Base-by-base conservation (phyloP, 64 coral and sea anemone species). In the Montipora sp. region DNA sequence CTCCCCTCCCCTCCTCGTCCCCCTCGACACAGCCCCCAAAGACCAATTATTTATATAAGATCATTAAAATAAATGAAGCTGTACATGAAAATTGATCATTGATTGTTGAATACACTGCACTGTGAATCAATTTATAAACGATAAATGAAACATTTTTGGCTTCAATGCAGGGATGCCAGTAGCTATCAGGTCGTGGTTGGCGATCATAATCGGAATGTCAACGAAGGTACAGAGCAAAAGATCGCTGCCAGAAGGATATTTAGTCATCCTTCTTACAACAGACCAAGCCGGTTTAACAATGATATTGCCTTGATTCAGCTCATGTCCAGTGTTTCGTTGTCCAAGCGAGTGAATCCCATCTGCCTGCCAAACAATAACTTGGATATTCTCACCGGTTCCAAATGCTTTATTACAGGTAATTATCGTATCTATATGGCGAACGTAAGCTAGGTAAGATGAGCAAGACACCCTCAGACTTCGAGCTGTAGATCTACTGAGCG, bases 301-400 rank as follows among this genome's bases (percentile, higher is more conserved):
- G 95, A 96, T 45, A 89, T 96, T n/a, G 95, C 92, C n/a, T 78
- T 96, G 66, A 90, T 96, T 48, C 65, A 94, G 48, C 88, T 96
- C 8, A n/a, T 51, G 3, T 46, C 16, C 36, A 68, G 59, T 22
- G 92, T 84, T 5, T 91, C 27, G 3, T 79, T 96, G 21, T 94
- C 90, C 19, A 75, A 78, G 3, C 88, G 82, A 18, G 95, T 96
- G 48, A 90, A 90, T 67, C 77, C 90, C 2, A 79, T 87, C 44
- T 96, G 92, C n/a, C 27, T 96, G 12, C 95, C 95, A 12, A 44
- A 49, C 13, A 65, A 90, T 47, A 89, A 91, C 63, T 86, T 20
- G 15, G 89, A 81, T 48, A 10, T 96, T 57, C 83, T 76, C 19
- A 89, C 93, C 23, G 95, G 95, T 59, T 91, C 69, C 23, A 85